Evolutionary conservation across 2,797 vertebrate species (phyloP).

Genomic region (Pempheris klunzingeri): DNA sequence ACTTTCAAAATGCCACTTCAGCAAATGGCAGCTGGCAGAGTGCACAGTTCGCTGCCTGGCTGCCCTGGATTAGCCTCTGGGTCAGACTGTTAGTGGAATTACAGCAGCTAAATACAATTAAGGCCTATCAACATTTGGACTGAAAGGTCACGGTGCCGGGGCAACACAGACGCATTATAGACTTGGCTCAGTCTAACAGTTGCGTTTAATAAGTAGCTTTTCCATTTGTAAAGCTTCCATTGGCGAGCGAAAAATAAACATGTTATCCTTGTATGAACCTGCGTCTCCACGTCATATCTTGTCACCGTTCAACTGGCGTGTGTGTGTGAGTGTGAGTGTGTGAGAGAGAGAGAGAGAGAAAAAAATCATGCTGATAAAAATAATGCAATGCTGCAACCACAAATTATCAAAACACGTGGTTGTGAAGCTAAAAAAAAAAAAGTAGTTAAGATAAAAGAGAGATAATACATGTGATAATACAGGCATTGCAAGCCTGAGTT

Average conservation of each 20-base stretch:
- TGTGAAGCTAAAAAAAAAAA: slow-evolving; percentile 3
- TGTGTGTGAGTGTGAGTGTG: neutral
- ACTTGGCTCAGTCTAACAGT: slow-evolving; percentile 58
- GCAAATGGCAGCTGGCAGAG: slow-evolving; percentile 72
- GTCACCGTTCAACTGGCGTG: neutral
- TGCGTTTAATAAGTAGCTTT: slow-evolving; percentile 71
- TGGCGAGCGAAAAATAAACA: slow-evolving; percentile 42
- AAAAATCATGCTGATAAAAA: too few species aligned
- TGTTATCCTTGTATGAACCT: slow-evolving; percentile 29
- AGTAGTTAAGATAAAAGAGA: neutral
- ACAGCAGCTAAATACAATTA: slow-evolving; percentile 82
- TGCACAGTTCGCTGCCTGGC: slow-evolving; percentile 64
- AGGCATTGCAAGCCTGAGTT: neutral
- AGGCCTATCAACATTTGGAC: slow-evolving; percentile 77
- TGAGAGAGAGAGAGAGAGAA: too few species aligned
- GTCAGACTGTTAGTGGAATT: slow-evolving; percentile 79
- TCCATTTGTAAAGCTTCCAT: slow-evolving; percentile 46
- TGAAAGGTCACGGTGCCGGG: slow-evolving; percentile 72
- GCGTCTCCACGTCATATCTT: neutral
- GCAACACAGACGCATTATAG: slow-evolving; percentile 59
- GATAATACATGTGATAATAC: neutral
- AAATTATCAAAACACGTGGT: neutral
- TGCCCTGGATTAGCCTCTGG: slow-evolving; percentile 76
- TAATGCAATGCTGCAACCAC: neutral
- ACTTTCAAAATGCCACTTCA: slow-evolving; percentile 75